phyloP scores from a whole-genome alignment of 2,113 vertebrate species.

The Chamaea fasciata region DNA sequence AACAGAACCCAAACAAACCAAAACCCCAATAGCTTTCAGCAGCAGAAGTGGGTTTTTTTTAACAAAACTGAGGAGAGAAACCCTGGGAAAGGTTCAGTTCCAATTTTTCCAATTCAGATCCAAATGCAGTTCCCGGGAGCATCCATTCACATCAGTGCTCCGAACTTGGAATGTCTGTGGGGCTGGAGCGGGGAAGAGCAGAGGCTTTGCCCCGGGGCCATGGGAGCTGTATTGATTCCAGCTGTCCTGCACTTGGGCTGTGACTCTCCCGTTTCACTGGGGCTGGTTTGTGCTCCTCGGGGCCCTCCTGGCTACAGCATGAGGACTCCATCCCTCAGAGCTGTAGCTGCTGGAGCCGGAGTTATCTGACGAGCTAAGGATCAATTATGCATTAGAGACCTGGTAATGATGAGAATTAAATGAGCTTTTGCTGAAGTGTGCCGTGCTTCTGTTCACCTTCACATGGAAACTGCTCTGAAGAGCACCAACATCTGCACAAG shows the following conservation, averaged over 20 bases:
- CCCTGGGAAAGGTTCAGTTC: neutral
- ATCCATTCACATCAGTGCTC: accelerated
- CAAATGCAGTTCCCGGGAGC: neutral
- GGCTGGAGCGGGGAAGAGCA: neutral
- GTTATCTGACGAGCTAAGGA: slow-evolving; percentile 36
- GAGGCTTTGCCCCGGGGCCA: neutral
- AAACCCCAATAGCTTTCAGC: neutral
- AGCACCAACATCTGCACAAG: slow-evolving; percentile 66
- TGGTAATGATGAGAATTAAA: slow-evolving; percentile 69
- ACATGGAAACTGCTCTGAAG: slow-evolving; percentile 43
- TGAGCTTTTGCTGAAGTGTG: slow-evolving; percentile 53
- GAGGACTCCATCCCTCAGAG: neutral
- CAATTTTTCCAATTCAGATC: neutral
- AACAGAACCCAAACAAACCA: neutral
- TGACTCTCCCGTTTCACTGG: neutral
- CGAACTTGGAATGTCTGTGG: neutral
- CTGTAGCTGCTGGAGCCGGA: neutral
- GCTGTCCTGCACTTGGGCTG: neutral
- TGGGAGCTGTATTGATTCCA: neutral
- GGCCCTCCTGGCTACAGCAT: neutral
- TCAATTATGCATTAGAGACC: slow-evolving; percentile 67
- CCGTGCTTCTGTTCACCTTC: slow-evolving; percentile 46
- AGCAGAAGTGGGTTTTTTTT: neutral
- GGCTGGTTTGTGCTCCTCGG: neutral
- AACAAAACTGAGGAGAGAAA: neutral